These are phyloP conservation scores for Acromyrmex charruanus DNA, from an alignment of 1,140 invertebrate genomes.

Conservation along the genomic window DNA sequence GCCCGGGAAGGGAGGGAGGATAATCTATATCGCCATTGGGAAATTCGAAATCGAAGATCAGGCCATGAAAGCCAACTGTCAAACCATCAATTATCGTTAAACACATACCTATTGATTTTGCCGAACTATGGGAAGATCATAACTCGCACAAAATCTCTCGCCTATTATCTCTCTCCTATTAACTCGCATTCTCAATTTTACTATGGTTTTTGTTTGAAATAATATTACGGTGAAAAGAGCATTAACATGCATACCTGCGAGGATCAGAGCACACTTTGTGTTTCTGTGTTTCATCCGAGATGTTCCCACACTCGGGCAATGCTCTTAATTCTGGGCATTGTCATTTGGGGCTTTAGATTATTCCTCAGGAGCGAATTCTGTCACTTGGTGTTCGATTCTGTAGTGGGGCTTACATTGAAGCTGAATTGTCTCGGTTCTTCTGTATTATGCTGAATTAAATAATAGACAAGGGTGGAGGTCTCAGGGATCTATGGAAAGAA, in stretches of 20 bases:
- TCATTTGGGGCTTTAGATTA: constrained; percentile 62
- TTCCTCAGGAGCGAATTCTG: constrained; percentile 51
- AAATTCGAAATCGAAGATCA: constrained; percentile 34
- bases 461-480: too few species aligned
- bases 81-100: neutral
- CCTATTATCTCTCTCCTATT: neutral
- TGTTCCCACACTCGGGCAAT: constrained; percentile 74
- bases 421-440: too few species aligned
- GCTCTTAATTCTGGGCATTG: constrained; percentile 79
- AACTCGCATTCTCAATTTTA: constrained; percentile 8
- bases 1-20: neutral
- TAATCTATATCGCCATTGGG: neutral
- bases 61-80: neutral
- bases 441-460: too few species aligned
- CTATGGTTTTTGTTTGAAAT: constrained; percentile 1
- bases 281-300: constrained; percentile 64
- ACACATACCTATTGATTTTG: constrained; percentile 12
- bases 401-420: too few species aligned
- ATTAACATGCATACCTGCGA: constrained; percentile 66
- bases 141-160: neutral
- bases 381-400: constrained; percentile 43
- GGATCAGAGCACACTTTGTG: constrained; percentile 31
- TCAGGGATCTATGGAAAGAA: constrained; percentile 25
- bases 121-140: constrained; percentile 37
- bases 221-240: constrained; percentile 34